phyloP scores from a whole-genome alignment of 2,113 vertebrate species.

The Chaetodon auriga region DNA sequence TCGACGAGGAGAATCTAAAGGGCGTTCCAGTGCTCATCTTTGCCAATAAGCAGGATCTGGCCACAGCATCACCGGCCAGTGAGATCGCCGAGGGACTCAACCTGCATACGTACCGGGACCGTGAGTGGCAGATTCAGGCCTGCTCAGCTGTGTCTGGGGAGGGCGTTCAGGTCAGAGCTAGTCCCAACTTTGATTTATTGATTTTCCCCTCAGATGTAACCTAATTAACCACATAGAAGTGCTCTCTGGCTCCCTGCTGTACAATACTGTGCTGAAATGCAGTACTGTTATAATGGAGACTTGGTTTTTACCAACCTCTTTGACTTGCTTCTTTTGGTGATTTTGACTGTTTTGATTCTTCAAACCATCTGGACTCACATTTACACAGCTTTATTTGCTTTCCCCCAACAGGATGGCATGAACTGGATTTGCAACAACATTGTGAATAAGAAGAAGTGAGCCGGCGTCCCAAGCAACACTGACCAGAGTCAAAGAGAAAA shows the following conservation, averaged over 20 bases:
- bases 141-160: slow-evolving; percentile 91
- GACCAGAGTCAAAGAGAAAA: slow-evolving; percentile 14
- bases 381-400: slow-evolving; percentile 10
- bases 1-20: slow-evolving; percentile 86
- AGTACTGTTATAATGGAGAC: background rate
- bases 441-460: slow-evolving; percentile 88
- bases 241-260: background rate
- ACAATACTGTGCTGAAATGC: background rate
- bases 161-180: slow-evolving; percentile 88
- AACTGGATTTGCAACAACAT: slow-evolving; percentile 95
- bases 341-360: background rate
- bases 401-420: slow-evolving; percentile 88
- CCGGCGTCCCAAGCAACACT: background rate
- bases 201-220: slow-evolving; percentile 13
- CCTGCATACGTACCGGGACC: slow-evolving; percentile 90
- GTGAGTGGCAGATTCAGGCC: slow-evolving; percentile 93
- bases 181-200: background rate
- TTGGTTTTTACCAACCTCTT: slow-evolving; percentile 1
- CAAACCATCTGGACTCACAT: background rate
- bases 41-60: slow-evolving; percentile 92
- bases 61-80: slow-evolving; percentile 86
- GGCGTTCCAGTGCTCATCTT: slow-evolving; percentile 91
- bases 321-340: background rate
- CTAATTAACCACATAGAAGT: slow-evolving; percentile 7
- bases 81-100: slow-evolving; percentile 91